phyloP scores from a whole-genome alignment of 92 coral and sea anemone genomes.

The Parazoanthus swiftii region DNA sequence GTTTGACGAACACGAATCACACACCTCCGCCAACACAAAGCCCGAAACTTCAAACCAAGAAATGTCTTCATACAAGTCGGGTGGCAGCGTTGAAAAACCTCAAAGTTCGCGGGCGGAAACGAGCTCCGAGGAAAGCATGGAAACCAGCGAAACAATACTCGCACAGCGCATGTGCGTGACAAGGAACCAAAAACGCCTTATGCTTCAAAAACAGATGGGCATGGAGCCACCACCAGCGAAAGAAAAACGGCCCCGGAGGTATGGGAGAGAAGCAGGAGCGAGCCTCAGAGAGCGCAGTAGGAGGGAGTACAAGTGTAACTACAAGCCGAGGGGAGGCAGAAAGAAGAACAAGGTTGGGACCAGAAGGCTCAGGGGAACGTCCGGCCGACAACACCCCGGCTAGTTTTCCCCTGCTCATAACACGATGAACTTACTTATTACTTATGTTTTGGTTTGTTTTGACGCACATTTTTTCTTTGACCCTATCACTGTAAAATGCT shows the following conservation, averaged over 20 bases:
- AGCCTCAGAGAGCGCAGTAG: slow-evolving; percentile 20
- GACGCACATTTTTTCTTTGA: background rate
- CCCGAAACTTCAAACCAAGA: background rate
- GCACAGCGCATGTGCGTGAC: slow-evolving; percentile 52
- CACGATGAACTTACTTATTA: background rate
- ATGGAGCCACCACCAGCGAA: slow-evolving; percentile 33
- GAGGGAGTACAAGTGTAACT: slow-evolving; percentile 24
- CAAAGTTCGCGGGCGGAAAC: background rate
- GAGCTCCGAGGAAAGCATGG: slow-evolving; percentile 39
- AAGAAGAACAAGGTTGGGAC: slow-evolving; percentile 24
- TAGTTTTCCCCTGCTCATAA: background rate
- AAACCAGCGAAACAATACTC: background rate
- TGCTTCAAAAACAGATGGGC: slow-evolving; percentile 56
- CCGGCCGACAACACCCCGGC: slow-evolving; percentile 4
- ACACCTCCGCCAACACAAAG: background rate
- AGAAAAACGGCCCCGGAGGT: slow-evolving; percentile 43
- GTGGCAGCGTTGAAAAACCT: background rate
- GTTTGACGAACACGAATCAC: slow-evolving; percentile 11
- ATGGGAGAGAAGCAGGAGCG: slow-evolving; percentile 7
- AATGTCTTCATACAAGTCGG: background rate
- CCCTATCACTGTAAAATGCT: too few species aligned
- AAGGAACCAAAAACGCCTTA: slow-evolving; percentile 69
- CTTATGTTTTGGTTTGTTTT: background rate
- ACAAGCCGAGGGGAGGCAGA: slow-evolving; percentile 36
- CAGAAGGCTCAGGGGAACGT: background rate